These are phyloP conservation scores for Erethizon dorsatum DNA, from an alignment of 2,797 vertebrate genomes.

Conservation along the genomic window DNA sequence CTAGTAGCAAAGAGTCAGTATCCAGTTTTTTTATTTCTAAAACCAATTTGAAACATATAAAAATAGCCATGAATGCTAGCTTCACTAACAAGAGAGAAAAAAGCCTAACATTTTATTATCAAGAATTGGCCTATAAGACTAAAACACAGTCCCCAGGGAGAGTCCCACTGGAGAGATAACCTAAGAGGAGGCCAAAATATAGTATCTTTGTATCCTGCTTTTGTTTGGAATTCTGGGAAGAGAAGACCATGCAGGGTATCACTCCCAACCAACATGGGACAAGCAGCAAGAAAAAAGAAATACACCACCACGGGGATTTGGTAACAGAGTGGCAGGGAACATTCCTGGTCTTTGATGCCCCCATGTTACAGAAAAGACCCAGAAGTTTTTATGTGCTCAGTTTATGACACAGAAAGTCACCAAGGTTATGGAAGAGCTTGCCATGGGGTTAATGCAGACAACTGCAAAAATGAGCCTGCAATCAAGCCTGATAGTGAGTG, in stretches of 20 bases:
- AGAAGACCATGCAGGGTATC: background rate
- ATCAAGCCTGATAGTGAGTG: background rate
- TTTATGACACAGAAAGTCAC: background rate
- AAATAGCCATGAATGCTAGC: background rate
- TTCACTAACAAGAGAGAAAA: background rate
- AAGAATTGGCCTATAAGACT: conserved; percentile 3
- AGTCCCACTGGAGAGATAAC: background rate
- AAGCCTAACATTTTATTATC: background rate
- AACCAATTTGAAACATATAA: conserved; percentile 30
- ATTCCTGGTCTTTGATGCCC: background rate
- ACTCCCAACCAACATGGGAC: background rate
- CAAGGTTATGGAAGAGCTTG: background rate
- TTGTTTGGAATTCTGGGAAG: background rate
- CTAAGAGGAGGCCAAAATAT: background rate
- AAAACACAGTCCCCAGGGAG: background rate
- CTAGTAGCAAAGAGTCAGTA: background rate
- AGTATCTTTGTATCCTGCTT: background rate
- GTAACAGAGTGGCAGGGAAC: background rate
- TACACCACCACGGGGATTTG: background rate
- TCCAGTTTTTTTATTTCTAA: conserved; percentile 47
- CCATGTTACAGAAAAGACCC: background rate
- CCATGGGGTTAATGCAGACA: background rate
- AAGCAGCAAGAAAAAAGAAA: background rate
- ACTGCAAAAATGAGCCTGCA: background rate
- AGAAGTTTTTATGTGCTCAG: background rate